These are phyloP conservation scores for Sander lucioperca DNA, from an alignment of 2,113 vertebrate species.

Conservation along the genomic window DNA sequence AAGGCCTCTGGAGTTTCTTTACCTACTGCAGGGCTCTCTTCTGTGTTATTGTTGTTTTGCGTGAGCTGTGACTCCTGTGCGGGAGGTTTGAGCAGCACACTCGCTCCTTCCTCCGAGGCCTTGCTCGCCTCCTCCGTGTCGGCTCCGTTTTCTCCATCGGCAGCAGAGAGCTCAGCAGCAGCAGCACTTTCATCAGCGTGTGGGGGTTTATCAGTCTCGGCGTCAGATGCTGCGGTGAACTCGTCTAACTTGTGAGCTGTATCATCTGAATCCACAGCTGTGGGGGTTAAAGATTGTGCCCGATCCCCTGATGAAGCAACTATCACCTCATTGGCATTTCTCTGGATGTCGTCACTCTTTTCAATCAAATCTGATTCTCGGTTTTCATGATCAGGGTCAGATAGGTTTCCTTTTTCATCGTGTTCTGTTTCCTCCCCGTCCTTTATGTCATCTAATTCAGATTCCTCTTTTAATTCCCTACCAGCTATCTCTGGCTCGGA, in stretches of 20 bases:
- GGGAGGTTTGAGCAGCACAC: conserved; percentile 69
- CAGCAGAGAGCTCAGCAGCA: conserved; percentile 4
- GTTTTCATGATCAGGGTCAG: conserved; percentile 13
- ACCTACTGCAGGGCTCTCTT: not conserved
- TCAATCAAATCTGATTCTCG: conserved; percentile 13
- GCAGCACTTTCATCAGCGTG: not conserved
- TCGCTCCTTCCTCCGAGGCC: conserved; percentile 69
- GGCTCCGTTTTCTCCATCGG: conserved; percentile 40
- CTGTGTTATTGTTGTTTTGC: not conserved
- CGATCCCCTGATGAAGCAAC: not conserved
- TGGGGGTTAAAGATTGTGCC: not conserved
- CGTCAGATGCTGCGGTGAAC: not conserved
- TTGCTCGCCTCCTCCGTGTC: conserved; percentile 66
- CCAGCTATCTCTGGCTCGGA: conserved; percentile 11
- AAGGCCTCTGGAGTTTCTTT: conserved; percentile 47
- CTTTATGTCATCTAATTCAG: conserved; percentile 3
- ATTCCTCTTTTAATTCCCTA: conserved; percentile 26
- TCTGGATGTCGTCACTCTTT: not conserved
- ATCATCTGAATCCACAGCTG: not conserved
- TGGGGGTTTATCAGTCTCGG: not conserved
- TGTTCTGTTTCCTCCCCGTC: conserved; percentile 9
- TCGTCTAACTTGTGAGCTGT: not conserved
- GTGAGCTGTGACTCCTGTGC: conserved; percentile 19
- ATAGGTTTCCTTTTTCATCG: conserved; percentile 39
- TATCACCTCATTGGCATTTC: not conserved